Evolutionary conservation across 1,140 invertebrate genomes (phyloP).

Genomic region (Ceratoteleas bidentatus): DNA sequence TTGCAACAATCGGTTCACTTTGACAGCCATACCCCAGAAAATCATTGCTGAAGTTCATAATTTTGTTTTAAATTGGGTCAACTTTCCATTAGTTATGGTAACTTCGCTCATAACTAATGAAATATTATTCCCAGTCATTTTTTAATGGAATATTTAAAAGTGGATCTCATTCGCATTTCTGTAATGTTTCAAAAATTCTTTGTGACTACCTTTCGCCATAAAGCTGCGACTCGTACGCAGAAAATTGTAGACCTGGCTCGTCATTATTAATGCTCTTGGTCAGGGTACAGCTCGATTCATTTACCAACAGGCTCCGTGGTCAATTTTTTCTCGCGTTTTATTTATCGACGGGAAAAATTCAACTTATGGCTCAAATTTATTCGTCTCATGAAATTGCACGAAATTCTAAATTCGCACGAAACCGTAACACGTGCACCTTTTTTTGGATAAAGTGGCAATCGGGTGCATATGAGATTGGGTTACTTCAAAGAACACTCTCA

Average conservation of each 20-base stretch:
- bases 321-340: conserved; percentile 44
- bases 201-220: not conserved
- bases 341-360: conserved; percentile 54
- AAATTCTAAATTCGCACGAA: conserved; percentile 52
- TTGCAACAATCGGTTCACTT: too few relatives aligned
- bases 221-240: conserved; percentile 2
- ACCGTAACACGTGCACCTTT: conserved; percentile 44
- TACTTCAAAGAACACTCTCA: conserved; percentile 59
- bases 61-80: too few relatives aligned
- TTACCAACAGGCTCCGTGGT: conserved; percentile 15
- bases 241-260: conserved; percentile 16
- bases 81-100: too few relatives aligned
- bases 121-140: too few relatives aligned
- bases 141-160: too few relatives aligned
- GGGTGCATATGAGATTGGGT: conserved; percentile 52
- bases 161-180: too few relatives aligned
- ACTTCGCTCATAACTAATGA: too few relatives aligned
- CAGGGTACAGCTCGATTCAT: conserved; percentile 24
- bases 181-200: conserved; percentile 8
- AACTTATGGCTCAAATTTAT: conserved; percentile 57
- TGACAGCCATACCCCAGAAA: too few relatives aligned
- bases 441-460: conserved; percentile 62
- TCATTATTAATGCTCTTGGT: conserved; percentile 45
- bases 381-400: conserved; percentile 60
- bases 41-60: too few relatives aligned